phyloP scores from a whole-genome alignment of 2,113 vertebrate genomes.

The Calidris pygmaea region DNA sequence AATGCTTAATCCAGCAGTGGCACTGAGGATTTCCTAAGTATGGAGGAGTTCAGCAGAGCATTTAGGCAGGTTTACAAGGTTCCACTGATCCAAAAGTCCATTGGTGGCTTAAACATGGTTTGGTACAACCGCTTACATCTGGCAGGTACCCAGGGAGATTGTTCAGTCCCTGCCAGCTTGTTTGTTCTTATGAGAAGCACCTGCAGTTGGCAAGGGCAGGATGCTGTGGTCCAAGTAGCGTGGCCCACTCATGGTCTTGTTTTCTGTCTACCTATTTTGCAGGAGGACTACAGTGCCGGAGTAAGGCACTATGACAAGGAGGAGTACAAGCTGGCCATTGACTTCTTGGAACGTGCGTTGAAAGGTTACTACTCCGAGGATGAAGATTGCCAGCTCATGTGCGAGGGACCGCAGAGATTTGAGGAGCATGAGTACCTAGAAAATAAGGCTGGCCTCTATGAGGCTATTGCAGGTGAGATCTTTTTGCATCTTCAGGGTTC shows the following conservation, averaged over 20 bases:
- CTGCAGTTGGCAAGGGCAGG: neutral
- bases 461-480: slow-evolving; percentile 91
- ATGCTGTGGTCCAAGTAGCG: neutral
- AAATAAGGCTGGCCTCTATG: slow-evolving; percentile 85
- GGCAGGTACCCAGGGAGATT: neutral
- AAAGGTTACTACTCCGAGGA: slow-evolving; percentile 86
- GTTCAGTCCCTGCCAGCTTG: neutral
- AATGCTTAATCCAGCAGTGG: neutral
- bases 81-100: neutral
- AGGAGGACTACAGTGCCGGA: slow-evolving; percentile 86
- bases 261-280: neutral
- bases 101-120: neutral
- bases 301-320: slow-evolving; percentile 84
- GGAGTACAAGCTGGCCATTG: slow-evolving; percentile 78
- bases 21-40: neutral
- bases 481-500: neutral
- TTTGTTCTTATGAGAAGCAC: neutral
- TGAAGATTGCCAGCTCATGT: slow-evolving; percentile 84
- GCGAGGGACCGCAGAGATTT: slow-evolving; percentile 87
- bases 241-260: neutral
- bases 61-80: neutral
- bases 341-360: slow-evolving; percentile 85
- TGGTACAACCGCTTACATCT: neutral
- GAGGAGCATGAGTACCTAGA: slow-evolving; percentile 83
- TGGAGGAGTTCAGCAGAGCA: neutral